A percentile compares a stretch with the other conserved stretches of the same genome.
Conservation (phyloP, 1,140 invertebrate species). For the Hyles euphorbiae region DNA sequence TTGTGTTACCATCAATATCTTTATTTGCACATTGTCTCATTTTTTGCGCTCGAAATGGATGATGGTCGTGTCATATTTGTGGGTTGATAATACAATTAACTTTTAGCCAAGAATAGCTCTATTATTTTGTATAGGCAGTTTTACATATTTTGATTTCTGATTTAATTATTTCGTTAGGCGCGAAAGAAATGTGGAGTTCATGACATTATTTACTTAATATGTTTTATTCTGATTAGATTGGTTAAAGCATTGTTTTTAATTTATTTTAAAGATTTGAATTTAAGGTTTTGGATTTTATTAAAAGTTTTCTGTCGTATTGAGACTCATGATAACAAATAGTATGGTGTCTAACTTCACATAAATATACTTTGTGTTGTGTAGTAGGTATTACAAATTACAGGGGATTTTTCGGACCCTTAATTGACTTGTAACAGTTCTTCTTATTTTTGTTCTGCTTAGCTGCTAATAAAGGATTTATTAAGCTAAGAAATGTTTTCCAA, state of each 20-base stretch:
- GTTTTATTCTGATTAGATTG: not conserved
- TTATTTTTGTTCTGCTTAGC: too few species aligned
- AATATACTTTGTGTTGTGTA: too few species aligned
- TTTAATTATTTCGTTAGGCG: not conserved
- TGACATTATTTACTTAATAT: not conserved
- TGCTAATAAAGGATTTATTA: too few species aligned
- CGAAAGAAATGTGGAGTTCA: not conserved
- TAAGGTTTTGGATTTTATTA: not conserved
- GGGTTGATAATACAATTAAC: too few species aligned
- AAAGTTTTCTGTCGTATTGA: too few species aligned
- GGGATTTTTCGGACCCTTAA: too few species aligned
- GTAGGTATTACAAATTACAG: too few species aligned
- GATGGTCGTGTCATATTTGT: not conserved
- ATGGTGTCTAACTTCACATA: too few species aligned
- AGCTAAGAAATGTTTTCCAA: too few species aligned
- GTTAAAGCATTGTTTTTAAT: not conserved
- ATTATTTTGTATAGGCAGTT: not conserved
- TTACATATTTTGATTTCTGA: not conserved
- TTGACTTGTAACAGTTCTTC: too few species aligned
- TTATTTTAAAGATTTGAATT: too few species aligned
- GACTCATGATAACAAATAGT: too few species aligned
- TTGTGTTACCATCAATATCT: conserved; percentile 4
- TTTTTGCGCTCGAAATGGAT: conserved; percentile 3
- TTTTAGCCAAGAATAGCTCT: not conserved
- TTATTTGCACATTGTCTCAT: conserved; percentile 8